A percentile compares a stretch with the other conserved stretches of the same genome.
Evolutionary conservation across 2,113 vertebrate genomes (phyloP).

Genomic region (Aspidoscelis tigris): DNA sequence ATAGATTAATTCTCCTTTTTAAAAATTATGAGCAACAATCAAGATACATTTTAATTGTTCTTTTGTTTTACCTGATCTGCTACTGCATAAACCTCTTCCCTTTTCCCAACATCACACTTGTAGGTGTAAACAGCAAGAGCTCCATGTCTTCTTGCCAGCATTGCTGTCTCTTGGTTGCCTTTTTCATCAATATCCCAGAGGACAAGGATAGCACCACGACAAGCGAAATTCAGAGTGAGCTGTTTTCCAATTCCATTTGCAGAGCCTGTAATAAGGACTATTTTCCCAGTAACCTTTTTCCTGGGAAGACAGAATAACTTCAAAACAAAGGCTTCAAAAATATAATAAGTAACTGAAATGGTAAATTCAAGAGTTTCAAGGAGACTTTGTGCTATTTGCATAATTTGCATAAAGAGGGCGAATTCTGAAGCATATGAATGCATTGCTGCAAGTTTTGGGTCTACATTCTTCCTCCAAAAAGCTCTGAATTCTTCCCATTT

Average conservation of each 20-base stretch:
- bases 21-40: neutral
- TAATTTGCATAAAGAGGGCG: neutral
- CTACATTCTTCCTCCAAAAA: too few species aligned
- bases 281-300: conserved; percentile 79
- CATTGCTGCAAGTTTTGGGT: too few species aligned
- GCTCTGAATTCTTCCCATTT: too few species aligned
- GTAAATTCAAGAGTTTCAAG: conserved; percentile 74
- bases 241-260: conserved; percentile 83
- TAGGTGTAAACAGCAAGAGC: conserved; percentile 77
- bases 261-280: conserved; percentile 27
- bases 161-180: conserved; percentile 80
- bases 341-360: conserved; percentile 69
- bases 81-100: conserved; percentile 81
- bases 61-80: conserved; percentile 81
- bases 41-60: neutral
- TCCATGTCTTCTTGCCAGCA: conserved; percentile 69
- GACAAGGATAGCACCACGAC: conserved; percentile 77
- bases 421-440: too few species aligned
- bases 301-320: conserved; percentile 65
- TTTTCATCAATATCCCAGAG: conserved; percentile 90
- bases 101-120: conserved; percentile 83
- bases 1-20: too few species aligned
- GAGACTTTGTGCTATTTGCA: conserved; percentile 76
- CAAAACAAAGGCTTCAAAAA: conserved; percentile 72
- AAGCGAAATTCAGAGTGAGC: conserved; percentile 81